phyloP scores from a whole-genome alignment of 2,888 invertebrate genomes.

The Cheilosia vulpina region DNA sequence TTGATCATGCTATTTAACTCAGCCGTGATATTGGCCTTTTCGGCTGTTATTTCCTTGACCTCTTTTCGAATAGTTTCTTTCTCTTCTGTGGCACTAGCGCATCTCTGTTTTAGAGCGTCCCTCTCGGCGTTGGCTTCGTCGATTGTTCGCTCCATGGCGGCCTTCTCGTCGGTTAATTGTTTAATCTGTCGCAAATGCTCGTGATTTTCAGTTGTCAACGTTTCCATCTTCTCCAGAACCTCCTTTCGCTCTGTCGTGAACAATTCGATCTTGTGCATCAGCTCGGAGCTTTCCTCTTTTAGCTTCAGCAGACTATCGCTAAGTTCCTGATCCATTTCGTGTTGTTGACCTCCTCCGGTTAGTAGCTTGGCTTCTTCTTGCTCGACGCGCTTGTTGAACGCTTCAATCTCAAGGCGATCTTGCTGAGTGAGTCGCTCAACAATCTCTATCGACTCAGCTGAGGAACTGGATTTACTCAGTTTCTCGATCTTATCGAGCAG shows the following conservation, averaged over 20 bases:
- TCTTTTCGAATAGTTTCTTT: slow-evolving; percentile 80
- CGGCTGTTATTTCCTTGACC: slow-evolving; percentile 77
- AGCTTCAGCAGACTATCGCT: slow-evolving; percentile 86
- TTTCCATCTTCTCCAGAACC: slow-evolving; percentile 88
- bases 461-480: slow-evolving; percentile 88
- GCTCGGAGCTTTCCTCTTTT: slow-evolving; percentile 87
- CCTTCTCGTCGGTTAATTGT: slow-evolving; percentile 85
- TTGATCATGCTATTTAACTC: slow-evolving; percentile 80
- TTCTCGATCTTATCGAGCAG: slow-evolving; percentile 89
- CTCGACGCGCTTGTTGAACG: slow-evolving; percentile 85
- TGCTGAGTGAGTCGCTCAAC: slow-evolving; percentile 89
- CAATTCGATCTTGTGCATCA: slow-evolving; percentile 88
- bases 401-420: slow-evolving; percentile 88
- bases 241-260: slow-evolving; percentile 88
- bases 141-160: slow-evolving; percentile 79
- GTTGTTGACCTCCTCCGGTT: slow-evolving; percentile 58
- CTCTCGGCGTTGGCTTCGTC: slow-evolving; percentile 74
- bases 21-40: slow-evolving; percentile 79
- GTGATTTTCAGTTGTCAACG: slow-evolving; percentile 86
- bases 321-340: slow-evolving; percentile 83
- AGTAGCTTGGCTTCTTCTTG: slow-evolving; percentile 63
- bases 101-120: slow-evolving; percentile 80
- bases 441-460: slow-evolving; percentile 90
- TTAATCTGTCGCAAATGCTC: slow-evolving; percentile 84
- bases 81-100: slow-evolving; percentile 84